Base-by-base conservation (phyloP, 1,140 invertebrate species). In the Latrodectus geometricus region DNA sequence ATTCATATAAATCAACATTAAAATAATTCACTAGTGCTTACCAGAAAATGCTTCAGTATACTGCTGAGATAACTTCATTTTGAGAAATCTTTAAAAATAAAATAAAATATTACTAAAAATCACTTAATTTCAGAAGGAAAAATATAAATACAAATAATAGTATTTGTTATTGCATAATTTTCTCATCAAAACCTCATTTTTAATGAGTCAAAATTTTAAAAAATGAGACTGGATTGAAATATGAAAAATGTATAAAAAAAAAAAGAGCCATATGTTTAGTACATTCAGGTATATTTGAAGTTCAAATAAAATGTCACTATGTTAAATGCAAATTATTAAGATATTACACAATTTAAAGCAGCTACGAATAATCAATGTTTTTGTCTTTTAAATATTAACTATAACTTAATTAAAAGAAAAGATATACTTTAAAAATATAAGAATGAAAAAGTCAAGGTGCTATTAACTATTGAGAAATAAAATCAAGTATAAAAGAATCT, bases 21-120 rank as follows among this genome's bases (percentile, higher is more conserved):
- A 35, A 35, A 35, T 35, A 35, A 35, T 35, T 35, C 35, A 35
- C 7, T 65, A 7, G 12, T 65, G 3, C 48, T 49, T 74, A 74
- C 72, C 72, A 15, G 23, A 14, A 20, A 83, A 83, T 8, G 83
- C 73, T 52, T 85, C 83, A 14, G 54, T 52, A 70, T 85, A 85
- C n/a, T 76, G 75, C 23, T 85, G 83, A 17, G 83, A 85, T 23
- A 85, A 61, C 54, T 85, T 85, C 83, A 85, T 85, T 77, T 85
- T 85, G n/a, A 85, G 54, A 49, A 85, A 83, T 65, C 80, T 83
- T 15, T 20, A 83, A 83, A 23, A 8, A 23, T 14, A n/a, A 65
- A 23, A 72, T 7, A 61, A n/a, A 50, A 9, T 9, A 20, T 49
- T 50, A n/a, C 0, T 20, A 4, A 20, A 4, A 15, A 14, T 15